A percentile compares a stretch with the other conserved stretches of the same genome.
These are phyloP conservation scores for Myotis vivesi DNA, from an alignment of 2,797 vertebrate species.

Conservation along the genomic window DNA sequence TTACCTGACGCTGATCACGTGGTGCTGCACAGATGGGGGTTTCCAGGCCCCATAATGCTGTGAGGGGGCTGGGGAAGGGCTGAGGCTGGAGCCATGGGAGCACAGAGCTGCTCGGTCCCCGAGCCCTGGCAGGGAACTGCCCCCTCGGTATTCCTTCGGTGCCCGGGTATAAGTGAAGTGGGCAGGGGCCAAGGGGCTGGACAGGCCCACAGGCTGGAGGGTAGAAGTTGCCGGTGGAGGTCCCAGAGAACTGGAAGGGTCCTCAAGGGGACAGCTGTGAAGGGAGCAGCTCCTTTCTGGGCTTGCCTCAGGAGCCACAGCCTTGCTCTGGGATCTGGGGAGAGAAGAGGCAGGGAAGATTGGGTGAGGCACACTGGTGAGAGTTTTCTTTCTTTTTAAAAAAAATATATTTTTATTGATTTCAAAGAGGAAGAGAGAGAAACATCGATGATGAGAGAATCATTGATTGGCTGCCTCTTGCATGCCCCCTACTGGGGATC, in stretches of 20 bases:
- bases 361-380: not conserved
- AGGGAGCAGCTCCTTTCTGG: constrained; percentile 83
- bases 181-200: constrained; percentile 74
- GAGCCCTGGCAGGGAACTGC: constrained; percentile 79
- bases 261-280: constrained; percentile 83
- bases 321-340: constrained; percentile 52
- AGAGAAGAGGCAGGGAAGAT: constrained; percentile 1
- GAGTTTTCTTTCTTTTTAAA: not conserved
- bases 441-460: too few relatives aligned
- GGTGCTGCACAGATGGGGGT: constrained; percentile 87
- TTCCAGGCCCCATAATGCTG: constrained; percentile 84
- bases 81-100: constrained; percentile 82
- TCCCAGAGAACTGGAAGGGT: constrained; percentile 71
- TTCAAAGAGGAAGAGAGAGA: too few relatives aligned
- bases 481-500: too few relatives aligned
- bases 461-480: too few relatives aligned
- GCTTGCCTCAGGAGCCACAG: constrained; percentile 77
- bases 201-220: constrained; percentile 80
- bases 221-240: constrained; percentile 68
- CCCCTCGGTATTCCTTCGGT: constrained; percentile 80
- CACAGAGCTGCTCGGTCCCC: constrained; percentile 81
- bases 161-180: constrained; percentile 77
- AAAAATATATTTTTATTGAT: too few relatives aligned
- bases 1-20: constrained; percentile 93
- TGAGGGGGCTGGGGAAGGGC: constrained; percentile 83